A percentile compares a stretch with the other conserved stretches of the same genome.
phyloP scores from a whole-genome alignment of 2,113 vertebrate species.

The Ursus arctos region DNA sequence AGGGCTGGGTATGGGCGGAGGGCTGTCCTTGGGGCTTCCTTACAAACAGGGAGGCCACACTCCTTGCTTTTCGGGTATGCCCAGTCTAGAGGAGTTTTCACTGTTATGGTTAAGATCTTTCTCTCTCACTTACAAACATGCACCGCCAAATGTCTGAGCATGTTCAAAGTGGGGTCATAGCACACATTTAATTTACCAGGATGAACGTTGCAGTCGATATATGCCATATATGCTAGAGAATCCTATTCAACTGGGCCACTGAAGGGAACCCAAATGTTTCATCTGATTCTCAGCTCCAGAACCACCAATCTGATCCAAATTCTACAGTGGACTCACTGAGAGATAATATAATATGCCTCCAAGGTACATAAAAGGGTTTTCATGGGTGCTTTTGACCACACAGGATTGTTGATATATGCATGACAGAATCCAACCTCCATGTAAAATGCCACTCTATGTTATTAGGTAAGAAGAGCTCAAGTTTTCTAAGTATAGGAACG shows the following conservation, averaged over 20 bases:
- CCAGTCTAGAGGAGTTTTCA: neutral
- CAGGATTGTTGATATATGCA: neutral
- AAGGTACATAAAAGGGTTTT: neutral
- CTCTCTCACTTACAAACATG: neutral
- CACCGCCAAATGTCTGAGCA: neutral
- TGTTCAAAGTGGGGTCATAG: neutral
- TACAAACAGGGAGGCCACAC: neutral
- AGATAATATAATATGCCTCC: neutral
- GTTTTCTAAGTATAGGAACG: neutral
- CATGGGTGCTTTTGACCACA: neutral
- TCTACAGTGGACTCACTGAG: neutral
- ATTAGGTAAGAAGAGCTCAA: neutral
- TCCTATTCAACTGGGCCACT: neutral
- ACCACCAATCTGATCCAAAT: neutral
- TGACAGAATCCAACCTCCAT: neutral
- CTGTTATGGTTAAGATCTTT: neutral
- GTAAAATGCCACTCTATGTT: conserved; percentile 24
- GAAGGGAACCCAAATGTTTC: conserved; percentile 17
- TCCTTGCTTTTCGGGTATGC: neutral
- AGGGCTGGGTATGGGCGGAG: neutral
- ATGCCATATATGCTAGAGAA: neutral
- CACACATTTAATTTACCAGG: neutral
- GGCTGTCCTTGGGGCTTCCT: neutral
- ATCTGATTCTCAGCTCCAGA: neutral
- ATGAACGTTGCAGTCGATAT: neutral